Percentiles rank a stretch among this genome's conserved stretches.
phyloP scores from a whole-genome alignment of 2,888 invertebrate species.

The Pocota personata region DNA sequence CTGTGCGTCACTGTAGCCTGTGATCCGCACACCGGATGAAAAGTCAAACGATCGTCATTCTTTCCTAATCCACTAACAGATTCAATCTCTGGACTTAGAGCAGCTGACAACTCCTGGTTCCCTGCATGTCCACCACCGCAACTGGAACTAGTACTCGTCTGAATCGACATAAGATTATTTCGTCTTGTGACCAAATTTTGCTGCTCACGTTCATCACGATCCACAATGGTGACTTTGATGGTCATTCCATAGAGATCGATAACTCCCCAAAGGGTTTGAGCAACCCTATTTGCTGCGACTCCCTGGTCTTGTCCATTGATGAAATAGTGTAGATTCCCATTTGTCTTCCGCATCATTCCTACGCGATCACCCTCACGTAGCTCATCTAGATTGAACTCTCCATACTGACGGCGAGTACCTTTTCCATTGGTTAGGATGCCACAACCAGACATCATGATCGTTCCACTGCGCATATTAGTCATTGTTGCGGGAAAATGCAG shows the following conservation, averaged over 20 bases:
- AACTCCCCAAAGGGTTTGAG: slow-evolving; percentile 94
- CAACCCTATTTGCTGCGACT: slow-evolving; percentile 92
- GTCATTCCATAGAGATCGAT: slow-evolving; percentile 98
- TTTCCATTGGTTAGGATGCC: slow-evolving; percentile 98
- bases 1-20: slow-evolving; percentile 96
- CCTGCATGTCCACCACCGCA: slow-evolving; percentile 48
- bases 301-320: slow-evolving; percentile 97
- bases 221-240: slow-evolving; percentile 93
- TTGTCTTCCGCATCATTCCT: slow-evolving; percentile 93
- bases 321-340: slow-evolving; percentile 94
- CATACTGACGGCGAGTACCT: slow-evolving; percentile 95
- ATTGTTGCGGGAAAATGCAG: slow-evolving; percentile 97
- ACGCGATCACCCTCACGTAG: slow-evolving; percentile 95
- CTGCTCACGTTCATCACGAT: slow-evolving; percentile 90
- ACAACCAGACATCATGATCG: slow-evolving; percentile 98
- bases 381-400: slow-evolving; percentile 96
- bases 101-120: slow-evolving; percentile 79
- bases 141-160: slow-evolving; percentile 74
- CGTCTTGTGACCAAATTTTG: slow-evolving; percentile 89
- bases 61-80: slow-evolving; percentile 77
- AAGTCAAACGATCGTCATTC: slow-evolving; percentile 89
- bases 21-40: slow-evolving; percentile 95
- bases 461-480: slow-evolving; percentile 97
- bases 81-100: slow-evolving; percentile 82
- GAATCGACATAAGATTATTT: slow-evolving; percentile 84